Evolutionary conservation across 2,888 invertebrate species (phyloP).

Genomic region (Latheticus oryzae): DNA sequence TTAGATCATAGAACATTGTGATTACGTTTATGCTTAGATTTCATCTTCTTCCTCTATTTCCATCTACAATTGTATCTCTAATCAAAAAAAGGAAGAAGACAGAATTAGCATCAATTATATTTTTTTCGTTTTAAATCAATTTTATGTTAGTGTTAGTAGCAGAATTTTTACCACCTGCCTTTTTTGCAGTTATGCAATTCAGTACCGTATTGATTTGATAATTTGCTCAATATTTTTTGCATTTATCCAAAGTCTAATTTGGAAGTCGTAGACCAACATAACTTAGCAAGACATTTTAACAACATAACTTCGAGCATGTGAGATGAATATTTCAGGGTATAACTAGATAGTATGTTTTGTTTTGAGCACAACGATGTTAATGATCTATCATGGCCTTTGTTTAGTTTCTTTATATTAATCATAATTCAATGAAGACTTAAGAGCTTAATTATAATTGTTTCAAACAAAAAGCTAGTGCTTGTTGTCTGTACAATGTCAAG

Average conservation of each 20-base stretch:
- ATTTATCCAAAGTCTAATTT: constrained; percentile 37
- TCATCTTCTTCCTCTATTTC: constrained; percentile 11
- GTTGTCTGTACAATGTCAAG: constrained; percentile 44
- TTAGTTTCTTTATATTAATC: constrained; percentile 26
- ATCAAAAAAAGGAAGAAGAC: no score
- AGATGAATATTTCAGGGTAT: constrained; percentile 38
- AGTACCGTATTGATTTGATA: constrained; percentile 32
- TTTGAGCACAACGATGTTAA: constrained; percentile 46
- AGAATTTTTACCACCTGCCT: no score
- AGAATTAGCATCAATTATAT: no score
- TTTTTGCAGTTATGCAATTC: no score
- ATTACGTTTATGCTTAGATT: constrained; percentile 5
- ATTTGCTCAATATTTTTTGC: constrained; percentile 45
- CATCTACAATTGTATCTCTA: no score
- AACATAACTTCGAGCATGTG: constrained; percentile 27
- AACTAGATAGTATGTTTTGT: constrained; percentile 34
- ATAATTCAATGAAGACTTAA: constrained; percentile 38
- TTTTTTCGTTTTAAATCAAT: no score
- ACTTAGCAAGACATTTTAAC: constrained; percentile 21
- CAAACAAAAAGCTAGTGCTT: constrained; percentile 34
- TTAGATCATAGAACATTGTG: constrained; percentile 13
- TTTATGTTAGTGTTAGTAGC: no score
- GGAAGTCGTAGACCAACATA: constrained; percentile 25
- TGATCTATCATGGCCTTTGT: constrained; percentile 44
- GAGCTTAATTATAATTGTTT: constrained; percentile 43